Base-by-base conservation (phyloP, 2,888 invertebrate species). In the Leptura quadrifasciata region DNA sequence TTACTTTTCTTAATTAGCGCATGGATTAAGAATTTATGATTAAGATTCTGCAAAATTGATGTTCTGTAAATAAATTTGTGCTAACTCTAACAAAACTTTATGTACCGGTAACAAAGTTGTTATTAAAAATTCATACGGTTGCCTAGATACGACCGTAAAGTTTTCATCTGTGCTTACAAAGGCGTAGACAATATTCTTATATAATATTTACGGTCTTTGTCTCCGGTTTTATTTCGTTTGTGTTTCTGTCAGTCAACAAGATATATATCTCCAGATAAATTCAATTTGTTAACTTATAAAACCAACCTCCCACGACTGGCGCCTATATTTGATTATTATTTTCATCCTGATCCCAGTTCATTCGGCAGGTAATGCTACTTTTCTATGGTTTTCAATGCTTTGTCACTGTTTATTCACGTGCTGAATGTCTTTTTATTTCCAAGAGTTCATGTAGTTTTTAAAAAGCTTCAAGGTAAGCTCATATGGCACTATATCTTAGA, bases 161-260 rank as follows among this genome's bases (percentile, higher is more conserved):
- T 47, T 47, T 47, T n/a, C 47, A 47, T 47, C 47, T 47, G 47
- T 47, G 47, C 47, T 47, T 47, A 47, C 47, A n/a, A n/a, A 47
- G 47, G 47, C 47, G 47, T 0, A n/a, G 47, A 47, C 47, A 47
- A 47, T n/a, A 47, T 47, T 47, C 47, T 47, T 47, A 47, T 47
- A 47, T 47, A 47, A 47, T 47, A 47, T 47, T 47, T 47, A 47
- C 47, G n/a, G 15, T 12, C 47, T 4, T 0, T 47, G 47, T 47
- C 47, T 47, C 47, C 17, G 47, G 47, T 47, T 47, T 47, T n/a
- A 39, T 39, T n/a, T n/a, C 47, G 47, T 47, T n/a, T 4, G n/a
- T 47, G 15, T 47, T 47, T 47, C 17, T 3, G n/a, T n/a, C n/a
- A 47, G 4, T 47, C 47, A 47, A n/a, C 47, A n/a, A 47, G 47